Evolutionary conservation across 2,797 vertebrate genomes (phyloP), one percentile per base, ranked within the genome.

Genomic region (Tragelaphus eurycerus): DNA sequence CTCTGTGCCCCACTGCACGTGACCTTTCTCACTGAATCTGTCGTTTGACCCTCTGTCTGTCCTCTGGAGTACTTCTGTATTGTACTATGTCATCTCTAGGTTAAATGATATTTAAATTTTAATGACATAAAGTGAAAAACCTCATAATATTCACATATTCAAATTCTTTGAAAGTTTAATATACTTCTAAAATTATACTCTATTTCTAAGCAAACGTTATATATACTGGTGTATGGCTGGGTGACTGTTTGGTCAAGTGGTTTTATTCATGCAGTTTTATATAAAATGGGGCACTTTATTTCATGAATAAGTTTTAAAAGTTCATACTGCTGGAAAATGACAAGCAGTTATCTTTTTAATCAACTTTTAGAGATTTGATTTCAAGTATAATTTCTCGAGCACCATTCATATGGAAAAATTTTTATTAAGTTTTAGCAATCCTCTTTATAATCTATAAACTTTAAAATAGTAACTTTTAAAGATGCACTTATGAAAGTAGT

Each of bases 281-380:
- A 38, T 93, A 83, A 95, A 90, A 93, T 64, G 90, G 5, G 50
- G 52, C 46, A 54, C 87, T 92, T 84, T 84, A 93, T 71, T 92
- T 1, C 93, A 55, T 89, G 82, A 90, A 34, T 54, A 67, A 85
- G 19, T 96, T 96, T 82, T 78, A 52, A 86, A 95, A 95, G 31
- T 67, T 93, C 34, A 60, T 13, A 60, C 60, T 71, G 4, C 79
- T 83, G 5, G 31, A 96, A 79, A 89, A 87, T 46, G 43, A 91
- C 6, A 85, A 84, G 43, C 25, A 78, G 43, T 62, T 89, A 48
- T 12, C 10, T 83, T 89, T 96, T 76, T n/a, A 97, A 91, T 78
- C n/a, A 86, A 87, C 62, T 59, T 89, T 71, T 96, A 82, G 81
- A 78, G 60, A 78, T 92, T 93, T 93, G 60, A 86, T 89, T 96